Percentiles rank a stretch among this genome's conserved stretches.
Conservation (phyloP, 2,888 invertebrate species). For the Cheilosia impressa region DNA sequence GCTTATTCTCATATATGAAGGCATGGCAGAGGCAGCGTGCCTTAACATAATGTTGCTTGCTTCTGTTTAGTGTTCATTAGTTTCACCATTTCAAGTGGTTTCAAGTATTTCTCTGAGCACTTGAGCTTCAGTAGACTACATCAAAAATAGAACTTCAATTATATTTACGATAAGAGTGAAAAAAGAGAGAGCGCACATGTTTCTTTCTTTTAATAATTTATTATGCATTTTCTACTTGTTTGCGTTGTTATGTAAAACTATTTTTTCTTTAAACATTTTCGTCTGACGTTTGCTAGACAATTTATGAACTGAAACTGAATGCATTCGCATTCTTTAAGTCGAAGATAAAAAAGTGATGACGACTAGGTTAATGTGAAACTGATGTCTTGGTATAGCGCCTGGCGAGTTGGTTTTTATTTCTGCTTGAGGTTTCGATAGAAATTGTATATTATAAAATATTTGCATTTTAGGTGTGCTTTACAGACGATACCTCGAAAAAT, state of each 20-base stretch:
- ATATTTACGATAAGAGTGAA: constrained; percentile 40
- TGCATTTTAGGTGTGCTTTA: no score
- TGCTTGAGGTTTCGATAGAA: no score
- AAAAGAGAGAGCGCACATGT: constrained; percentile 6
- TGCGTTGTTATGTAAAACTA: neutral
- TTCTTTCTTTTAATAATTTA: constrained; percentile 25
- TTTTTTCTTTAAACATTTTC: neutral
- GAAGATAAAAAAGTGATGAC: no score
- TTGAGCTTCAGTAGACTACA: constrained; percentile 47
- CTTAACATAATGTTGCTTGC: constrained; percentile 59
- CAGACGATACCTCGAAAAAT: no score
- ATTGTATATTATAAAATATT: no score
- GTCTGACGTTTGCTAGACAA: neutral
- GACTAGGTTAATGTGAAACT: no score
- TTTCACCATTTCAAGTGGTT: constrained; percentile 58
- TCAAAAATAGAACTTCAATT: constrained; percentile 69
- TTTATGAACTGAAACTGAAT: constrained; percentile 15
- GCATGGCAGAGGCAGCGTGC: constrained; percentile 25
- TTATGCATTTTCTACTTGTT: neutral
- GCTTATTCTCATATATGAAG: constrained; percentile 33
- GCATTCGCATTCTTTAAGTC: no score
- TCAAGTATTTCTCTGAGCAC: constrained; percentile 47
- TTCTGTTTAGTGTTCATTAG: constrained; percentile 67
- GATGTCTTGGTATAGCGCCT: no score
- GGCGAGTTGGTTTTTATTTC: no score